A percentile compares a stretch with the other conserved stretches of the same genome.
Conservation (phyloP, 92 coral and sea anemone genomes). For the Umimayanthus kanabou region DNA sequence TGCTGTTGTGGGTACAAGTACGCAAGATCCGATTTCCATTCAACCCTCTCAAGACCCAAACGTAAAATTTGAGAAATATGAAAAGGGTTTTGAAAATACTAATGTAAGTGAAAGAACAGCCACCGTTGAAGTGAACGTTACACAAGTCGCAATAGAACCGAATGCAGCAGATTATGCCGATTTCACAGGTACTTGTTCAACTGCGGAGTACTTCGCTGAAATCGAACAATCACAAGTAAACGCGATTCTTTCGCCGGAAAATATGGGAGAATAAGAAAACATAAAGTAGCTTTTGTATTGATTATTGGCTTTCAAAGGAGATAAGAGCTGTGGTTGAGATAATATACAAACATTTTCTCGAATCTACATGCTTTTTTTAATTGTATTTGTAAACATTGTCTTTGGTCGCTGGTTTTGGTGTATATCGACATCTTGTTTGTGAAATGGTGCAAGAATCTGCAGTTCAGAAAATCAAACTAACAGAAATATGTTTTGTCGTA, state of each 20-base stretch:
- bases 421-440: background rate
- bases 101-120: conserved; percentile 64
- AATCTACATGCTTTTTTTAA: conserved; percentile 4
- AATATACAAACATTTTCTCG: conserved; percentile 10
- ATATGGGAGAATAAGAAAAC: conserved; percentile 28
- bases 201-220: conserved; percentile 32
- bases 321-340: conserved; percentile 4
- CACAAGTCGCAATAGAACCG: conserved; percentile 55
- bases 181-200: conserved; percentile 20
- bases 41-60: conserved; percentile 50
- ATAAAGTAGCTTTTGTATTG: background rate
- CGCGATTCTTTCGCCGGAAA: conserved; percentile 40
- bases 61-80: conserved; percentile 44
- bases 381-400: conserved; percentile 19
- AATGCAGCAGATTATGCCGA: conserved; percentile 25
- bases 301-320: background rate
- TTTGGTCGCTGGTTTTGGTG: conserved; percentile 8
- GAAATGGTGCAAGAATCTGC: background rate
- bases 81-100: conserved; percentile 21
- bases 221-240: conserved; percentile 39
- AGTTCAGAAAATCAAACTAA: background rate
- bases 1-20: conserved; percentile 22
- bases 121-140: conserved; percentile 68
- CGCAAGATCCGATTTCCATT: conserved; percentile 69
- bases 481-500: background rate